phyloP scores from a whole-genome alignment of 2,113 vertebrate species.

The Phrynosoma platyrhinos region DNA sequence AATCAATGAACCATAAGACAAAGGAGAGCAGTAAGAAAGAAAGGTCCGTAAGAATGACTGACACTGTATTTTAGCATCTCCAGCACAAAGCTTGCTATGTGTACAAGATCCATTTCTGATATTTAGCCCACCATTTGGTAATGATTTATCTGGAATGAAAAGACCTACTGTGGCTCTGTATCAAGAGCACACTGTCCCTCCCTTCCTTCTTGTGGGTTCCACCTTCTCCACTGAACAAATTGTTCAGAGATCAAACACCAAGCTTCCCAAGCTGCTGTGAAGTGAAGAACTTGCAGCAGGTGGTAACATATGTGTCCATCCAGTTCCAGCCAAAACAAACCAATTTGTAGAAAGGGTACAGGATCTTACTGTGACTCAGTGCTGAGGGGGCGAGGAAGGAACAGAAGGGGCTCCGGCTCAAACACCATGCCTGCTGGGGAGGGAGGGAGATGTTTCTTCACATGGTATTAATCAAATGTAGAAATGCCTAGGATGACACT shows the following conservation, averaged over 20 bases:
- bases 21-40: background rate
- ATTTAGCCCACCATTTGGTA: constrained; percentile 12
- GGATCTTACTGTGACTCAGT: constrained; percentile 73
- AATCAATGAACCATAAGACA: background rate
- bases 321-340: constrained; percentile 79
- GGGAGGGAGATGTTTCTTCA: constrained; percentile 55
- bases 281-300: constrained; percentile 70
- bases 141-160: constrained; percentile 6
- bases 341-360: constrained; percentile 68
- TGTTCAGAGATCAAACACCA: constrained; percentile 62
- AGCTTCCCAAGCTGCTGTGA: constrained; percentile 68
- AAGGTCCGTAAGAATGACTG: background rate
- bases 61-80: background rate
- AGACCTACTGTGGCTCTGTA: constrained; percentile 16
- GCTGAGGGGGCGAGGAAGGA: constrained; percentile 64
- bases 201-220: constrained; percentile 2
- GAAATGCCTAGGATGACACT: background rate
- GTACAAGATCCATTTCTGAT: background rate
- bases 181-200: constrained; percentile 17
- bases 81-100: background rate
- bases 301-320: constrained; percentile 75
- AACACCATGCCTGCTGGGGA: constrained; percentile 50
- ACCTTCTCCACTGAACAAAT: constrained; percentile 57
- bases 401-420: constrained; percentile 49
- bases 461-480: constrained; percentile 47